Percentiles rank a stretch among this genome's conserved stretches.
These are phyloP conservation scores for Miniopterus natalensis DNA, from an alignment of 2,113 vertebrate species.

Conservation along the genomic window DNA sequence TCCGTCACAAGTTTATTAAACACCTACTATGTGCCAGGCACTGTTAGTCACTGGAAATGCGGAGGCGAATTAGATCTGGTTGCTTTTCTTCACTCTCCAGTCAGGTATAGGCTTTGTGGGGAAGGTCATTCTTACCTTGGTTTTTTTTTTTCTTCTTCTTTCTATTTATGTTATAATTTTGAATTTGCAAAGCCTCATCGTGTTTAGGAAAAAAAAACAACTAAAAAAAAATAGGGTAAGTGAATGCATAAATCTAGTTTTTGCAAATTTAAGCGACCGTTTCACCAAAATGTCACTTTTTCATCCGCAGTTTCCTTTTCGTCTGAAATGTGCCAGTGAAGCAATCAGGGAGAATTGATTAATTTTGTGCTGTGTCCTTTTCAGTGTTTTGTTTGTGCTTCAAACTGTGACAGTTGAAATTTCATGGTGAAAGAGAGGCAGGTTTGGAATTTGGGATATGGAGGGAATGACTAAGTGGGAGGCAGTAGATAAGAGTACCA, in stretches of 20 bases:
- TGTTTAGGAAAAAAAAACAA: conserved; percentile 26
- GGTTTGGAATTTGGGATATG: neutral
- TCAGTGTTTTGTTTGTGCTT: conserved; percentile 73
- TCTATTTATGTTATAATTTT: neutral
- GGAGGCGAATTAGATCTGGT: neutral
- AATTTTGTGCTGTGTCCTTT: conserved; percentile 75
- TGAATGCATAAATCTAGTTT: conserved; percentile 51
- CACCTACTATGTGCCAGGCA: neutral
- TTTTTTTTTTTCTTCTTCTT: neutral
- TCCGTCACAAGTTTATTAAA: neutral
- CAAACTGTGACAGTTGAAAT: conserved; percentile 50
- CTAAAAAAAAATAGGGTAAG: neutral
- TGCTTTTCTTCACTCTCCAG: neutral
- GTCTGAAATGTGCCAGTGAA: conserved; percentile 59
- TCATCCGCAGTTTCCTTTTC: conserved; percentile 66
- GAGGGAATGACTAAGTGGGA: conserved; percentile 53
- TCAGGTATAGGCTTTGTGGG: neutral
- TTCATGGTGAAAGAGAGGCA: conserved; percentile 37
- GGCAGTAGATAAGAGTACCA: conserved; percentile 1
- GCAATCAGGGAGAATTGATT: conserved; percentile 65
- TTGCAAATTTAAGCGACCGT: conserved; percentile 9
- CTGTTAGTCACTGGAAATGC: neutral
- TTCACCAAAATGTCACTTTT: conserved; percentile 67
- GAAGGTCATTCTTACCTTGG: neutral
- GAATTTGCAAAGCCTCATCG: neutral